A percentile compares a stretch with the other conserved stretches of the same genome.
Evolutionary conservation across 2,797 vertebrate species (phyloP).

Genomic region (Hoplostethus mediterraneus): DNA sequence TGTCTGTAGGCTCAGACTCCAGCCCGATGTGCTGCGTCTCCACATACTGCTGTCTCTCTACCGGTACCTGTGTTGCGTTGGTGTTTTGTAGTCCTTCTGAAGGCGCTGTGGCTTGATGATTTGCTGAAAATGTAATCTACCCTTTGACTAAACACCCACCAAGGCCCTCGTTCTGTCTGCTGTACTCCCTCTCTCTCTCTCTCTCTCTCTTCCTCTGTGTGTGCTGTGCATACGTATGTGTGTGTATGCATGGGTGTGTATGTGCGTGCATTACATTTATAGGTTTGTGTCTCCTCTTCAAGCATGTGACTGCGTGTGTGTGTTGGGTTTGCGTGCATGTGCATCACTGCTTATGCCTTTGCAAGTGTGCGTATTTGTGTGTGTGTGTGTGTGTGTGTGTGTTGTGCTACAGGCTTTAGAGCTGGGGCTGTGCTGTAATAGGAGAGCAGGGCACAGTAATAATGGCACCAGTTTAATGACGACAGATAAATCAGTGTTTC

Average conservation of each 20-base stretch:
- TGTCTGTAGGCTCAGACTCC: not conserved
- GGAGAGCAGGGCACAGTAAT: slow-evolving; percentile 89
- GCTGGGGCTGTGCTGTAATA: slow-evolving; percentile 83
- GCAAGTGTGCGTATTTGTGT: slow-evolving; percentile 8
- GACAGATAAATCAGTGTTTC: slow-evolving; percentile 95
- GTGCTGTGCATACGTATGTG: not conserved
- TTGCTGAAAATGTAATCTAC: no score
- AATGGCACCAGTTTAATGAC: slow-evolving; percentile 93
- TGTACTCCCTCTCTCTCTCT: no score
- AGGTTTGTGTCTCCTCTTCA: slow-evolving; percentile 22
- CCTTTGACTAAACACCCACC: no score
- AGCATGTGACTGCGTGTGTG: slow-evolving; percentile 12
- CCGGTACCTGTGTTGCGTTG: not conserved
- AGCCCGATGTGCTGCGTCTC: not conserved
- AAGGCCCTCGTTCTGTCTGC: no score
- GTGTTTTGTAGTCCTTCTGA: not conserved
- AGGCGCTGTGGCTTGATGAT: no score
- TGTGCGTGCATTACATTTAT: slow-evolving; percentile 19
- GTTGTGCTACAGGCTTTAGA: slow-evolving; percentile 84
- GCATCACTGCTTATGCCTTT: not conserved
- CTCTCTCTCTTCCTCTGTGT: no score
- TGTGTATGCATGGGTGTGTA: not conserved
- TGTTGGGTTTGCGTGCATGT: slow-evolving; percentile 5
- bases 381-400: slow-evolving; percentile 31
- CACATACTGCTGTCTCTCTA: not conserved